Evolutionary conservation across 1,140 invertebrate genomes (phyloP), one percentile per base, ranked within the genome.

Genomic region (Thalassaphorura encarpata): DNA sequence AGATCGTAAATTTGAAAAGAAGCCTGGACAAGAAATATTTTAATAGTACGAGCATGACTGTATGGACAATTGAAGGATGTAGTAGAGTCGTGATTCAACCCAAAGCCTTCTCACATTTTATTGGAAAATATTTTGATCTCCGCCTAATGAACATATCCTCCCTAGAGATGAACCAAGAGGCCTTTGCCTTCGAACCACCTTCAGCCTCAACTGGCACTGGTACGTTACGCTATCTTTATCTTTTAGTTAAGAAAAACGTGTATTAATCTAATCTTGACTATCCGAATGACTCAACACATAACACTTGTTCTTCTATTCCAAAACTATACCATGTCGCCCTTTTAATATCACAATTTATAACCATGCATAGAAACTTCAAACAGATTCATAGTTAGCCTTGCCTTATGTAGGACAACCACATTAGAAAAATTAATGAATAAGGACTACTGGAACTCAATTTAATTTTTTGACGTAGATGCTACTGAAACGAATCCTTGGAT

Each of bases 1-100:
- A 47, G 45, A 27, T 47, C 45, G 45, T 47, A 27, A 47, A 47
- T 47, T 8, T 47, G 6, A 26, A 24, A 26, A 11, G 45, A 23
- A 8, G 5, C 6, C 13, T 26, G 24, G 26, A 47, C 8, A 36
- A 36, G 8, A 36, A n/a, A 8, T n/a, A 4, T 18, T 26, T 24
- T 11, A 26, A 3, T 5, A 18, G 19, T 26, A 4, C 24, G 13
- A 11, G 21, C 45, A 6, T 21, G 19, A 24, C 45, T 21, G 28
- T 26, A 8, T 47, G 24, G 11, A 21, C 5, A 47, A 47, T 47
- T 27, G 21, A 47, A 26, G 28, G 28, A 13, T 47, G 45, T 19
- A 13, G 3, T 13, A 21, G 28, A 15, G 19, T 47, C 5, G 4
- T 21, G 24, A 27, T 47, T 26, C 45, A 47, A 26, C 24, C 45